A percentile compares a stretch with the other conserved stretches of the same genome.
phyloP scores from a whole-genome alignment of 2,113 vertebrate species.

The Oreotrochilus melanogaster region DNA sequence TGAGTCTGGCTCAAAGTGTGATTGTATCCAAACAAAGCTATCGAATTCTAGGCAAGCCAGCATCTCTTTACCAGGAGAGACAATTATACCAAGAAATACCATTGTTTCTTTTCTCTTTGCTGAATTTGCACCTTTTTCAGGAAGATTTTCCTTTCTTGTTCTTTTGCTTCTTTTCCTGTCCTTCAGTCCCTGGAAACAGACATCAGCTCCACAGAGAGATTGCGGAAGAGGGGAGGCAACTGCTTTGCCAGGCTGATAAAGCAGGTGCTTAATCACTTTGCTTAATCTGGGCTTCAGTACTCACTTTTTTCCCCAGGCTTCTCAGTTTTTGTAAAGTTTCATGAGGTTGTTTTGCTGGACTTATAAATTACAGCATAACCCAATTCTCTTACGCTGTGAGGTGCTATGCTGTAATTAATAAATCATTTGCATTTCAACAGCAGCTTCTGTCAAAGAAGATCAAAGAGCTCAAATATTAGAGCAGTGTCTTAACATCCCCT shows the following conservation, averaged over 20 bases:
- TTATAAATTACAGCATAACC: constrained; percentile 31
- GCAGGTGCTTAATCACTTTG: neutral
- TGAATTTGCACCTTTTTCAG: neutral
- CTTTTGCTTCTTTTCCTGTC: neutral
- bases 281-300: neutral
- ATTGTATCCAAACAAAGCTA: neutral
- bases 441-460: constrained; percentile 43
- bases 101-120: neutral
- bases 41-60: neutral
- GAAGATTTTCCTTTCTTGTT: neutral
- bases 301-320: neutral
- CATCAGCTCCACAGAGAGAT: neutral
- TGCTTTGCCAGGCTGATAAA: neutral
- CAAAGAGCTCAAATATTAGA: constrained; percentile 35
- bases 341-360: neutral
- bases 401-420: constrained; percentile 10
- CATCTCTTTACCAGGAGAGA: neutral
- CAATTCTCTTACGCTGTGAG: neutral
- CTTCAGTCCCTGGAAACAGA: neutral
- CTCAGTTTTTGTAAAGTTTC: neutral
- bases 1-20: neutral
- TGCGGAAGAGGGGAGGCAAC: neutral
- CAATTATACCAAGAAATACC: neutral
- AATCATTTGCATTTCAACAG: constrained; percentile 55
- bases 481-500: neutral